These are phyloP conservation scores for Ispidina picta DNA, from an alignment of 2,797 vertebrate species.

Conservation along the genomic window DNA sequence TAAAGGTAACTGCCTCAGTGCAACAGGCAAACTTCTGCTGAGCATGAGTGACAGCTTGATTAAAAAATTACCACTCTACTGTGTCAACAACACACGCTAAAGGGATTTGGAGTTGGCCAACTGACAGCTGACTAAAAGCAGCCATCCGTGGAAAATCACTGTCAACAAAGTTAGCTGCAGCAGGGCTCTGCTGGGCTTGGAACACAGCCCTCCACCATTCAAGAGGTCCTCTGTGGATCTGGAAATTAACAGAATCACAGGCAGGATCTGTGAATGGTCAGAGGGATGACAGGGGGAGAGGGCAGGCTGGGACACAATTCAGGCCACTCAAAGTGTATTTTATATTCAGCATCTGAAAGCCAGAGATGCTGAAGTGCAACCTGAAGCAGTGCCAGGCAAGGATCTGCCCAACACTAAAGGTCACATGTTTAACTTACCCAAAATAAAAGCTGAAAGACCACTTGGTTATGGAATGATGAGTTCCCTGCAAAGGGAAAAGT, in stretches of 20 bases:
- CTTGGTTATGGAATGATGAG: neutral
- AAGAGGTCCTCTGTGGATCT: neutral
- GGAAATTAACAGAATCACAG: neutral
- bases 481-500: neutral
- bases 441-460: neutral
- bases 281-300: neutral
- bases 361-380: neutral
- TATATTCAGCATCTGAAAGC: neutral
- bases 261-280: too few relatives aligned
- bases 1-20: neutral
- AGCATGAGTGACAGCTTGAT: neutral
- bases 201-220: rapidly evolving
- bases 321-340: neutral
- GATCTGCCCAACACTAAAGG: neutral
- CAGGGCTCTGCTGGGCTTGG: neutral
- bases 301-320: neutral
- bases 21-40: neutral
- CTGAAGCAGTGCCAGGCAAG: neutral
- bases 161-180: neutral
- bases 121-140: neutral
- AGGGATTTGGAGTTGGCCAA: neutral
- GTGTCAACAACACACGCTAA: neutral
- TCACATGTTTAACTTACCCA: neutral
- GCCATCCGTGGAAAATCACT: neutral
- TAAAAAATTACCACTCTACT: neutral